A percentile compares a stretch with the other conserved stretches of the same genome.
These are phyloP conservation scores for Drosophila tani DNA, from an alignment of 1,140 invertebrate genomes.

Conservation along the genomic window DNA sequence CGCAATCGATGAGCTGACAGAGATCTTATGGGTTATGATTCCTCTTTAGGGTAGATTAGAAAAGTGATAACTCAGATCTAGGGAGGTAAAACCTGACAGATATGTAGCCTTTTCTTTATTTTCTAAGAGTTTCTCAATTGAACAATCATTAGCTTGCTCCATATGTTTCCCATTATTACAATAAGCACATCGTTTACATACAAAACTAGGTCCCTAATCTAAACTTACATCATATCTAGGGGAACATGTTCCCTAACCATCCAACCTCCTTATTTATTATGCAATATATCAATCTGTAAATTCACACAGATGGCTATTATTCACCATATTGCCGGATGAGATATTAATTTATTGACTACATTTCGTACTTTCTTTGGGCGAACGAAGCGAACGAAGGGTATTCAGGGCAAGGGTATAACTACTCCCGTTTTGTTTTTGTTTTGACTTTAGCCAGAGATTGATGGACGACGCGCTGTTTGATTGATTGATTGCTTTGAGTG, in stretches of 20 bases:
- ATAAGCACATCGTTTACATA: slow-evolving; percentile 8
- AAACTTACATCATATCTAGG: background rate
- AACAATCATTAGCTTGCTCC: background rate
- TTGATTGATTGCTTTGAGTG: slow-evolving; percentile 47
- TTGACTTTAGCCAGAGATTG: slow-evolving; percentile 55
- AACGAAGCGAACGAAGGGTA: slow-evolving; percentile 16
- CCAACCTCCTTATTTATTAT: slow-evolving; percentile 21
- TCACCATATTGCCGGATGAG: slow-evolving; percentile 39
- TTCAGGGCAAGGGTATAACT: slow-evolving; percentile 27
- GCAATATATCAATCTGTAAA: slow-evolving; percentile 41
- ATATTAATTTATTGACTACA: slow-evolving; percentile 45
- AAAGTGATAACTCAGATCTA: background rate
- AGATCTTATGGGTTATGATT: background rate
- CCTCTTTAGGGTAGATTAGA: too few species aligned
- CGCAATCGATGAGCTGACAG: slow-evolving; percentile 5
- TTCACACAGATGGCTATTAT: slow-evolving; percentile 27
- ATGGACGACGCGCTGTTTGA: slow-evolving; percentile 48
- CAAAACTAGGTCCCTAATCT: background rate
- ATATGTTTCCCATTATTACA: slow-evolving; percentile 10
- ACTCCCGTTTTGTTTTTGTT: slow-evolving; percentile 39
- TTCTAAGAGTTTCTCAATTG: background rate
- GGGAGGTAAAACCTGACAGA: background rate
- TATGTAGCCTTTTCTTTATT: background rate
- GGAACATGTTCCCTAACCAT: slow-evolving; percentile 5
- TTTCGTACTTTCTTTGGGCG: slow-evolving; percentile 25